Evolutionary conservation across 1,140 invertebrate genomes (phyloP).

Genomic region (Fopius arisanus): DNA sequence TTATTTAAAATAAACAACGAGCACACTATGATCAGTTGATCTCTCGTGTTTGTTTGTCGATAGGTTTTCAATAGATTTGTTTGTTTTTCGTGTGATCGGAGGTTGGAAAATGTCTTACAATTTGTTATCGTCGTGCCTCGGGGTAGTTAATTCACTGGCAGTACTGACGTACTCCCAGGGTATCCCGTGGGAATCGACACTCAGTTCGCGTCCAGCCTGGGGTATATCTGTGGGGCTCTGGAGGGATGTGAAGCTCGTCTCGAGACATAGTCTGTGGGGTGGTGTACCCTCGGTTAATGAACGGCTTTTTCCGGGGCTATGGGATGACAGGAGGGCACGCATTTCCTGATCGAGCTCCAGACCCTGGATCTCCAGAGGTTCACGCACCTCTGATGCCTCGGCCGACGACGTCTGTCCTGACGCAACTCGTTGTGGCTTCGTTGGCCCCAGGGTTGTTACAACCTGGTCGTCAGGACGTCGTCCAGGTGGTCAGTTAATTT

Average conservation of each 20-base stretch:
- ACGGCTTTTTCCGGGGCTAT: slow-evolving; percentile 47
- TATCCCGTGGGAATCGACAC: slow-evolving; percentile 56
- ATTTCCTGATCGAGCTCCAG: slow-evolving; percentile 59
- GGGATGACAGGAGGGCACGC: slow-evolving; percentile 55
- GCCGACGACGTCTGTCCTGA: slow-evolving; percentile 49
- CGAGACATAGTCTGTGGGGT: slow-evolving; percentile 72
- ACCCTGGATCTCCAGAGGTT: slow-evolving; percentile 47
- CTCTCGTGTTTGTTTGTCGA: neutral
- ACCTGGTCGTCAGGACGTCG: slow-evolving; percentile 65
- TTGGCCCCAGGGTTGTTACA: slow-evolving; percentile 77
- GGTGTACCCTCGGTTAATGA: slow-evolving; percentile 61
- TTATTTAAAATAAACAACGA: neutral
- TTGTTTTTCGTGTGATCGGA: too few relatives aligned
- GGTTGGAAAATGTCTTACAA: slow-evolving; percentile 42
- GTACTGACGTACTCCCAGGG: slow-evolving; percentile 62
- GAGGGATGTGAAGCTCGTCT: slow-evolving; percentile 79
- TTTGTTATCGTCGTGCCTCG: slow-evolving; percentile 50
- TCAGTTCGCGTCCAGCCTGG: slow-evolving; percentile 55
- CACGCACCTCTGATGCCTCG: slow-evolving; percentile 47
- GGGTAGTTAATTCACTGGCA: slow-evolving; percentile 57
- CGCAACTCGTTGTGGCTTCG: slow-evolving; percentile 72
- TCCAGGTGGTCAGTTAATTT: neutral
- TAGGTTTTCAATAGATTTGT: too few relatives aligned
- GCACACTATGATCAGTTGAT: neutral
- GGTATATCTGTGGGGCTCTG: slow-evolving; percentile 65